Evolutionary conservation across 2,888 invertebrate species (phyloP).

Genomic region (Agrilus biguttatus): DNA sequence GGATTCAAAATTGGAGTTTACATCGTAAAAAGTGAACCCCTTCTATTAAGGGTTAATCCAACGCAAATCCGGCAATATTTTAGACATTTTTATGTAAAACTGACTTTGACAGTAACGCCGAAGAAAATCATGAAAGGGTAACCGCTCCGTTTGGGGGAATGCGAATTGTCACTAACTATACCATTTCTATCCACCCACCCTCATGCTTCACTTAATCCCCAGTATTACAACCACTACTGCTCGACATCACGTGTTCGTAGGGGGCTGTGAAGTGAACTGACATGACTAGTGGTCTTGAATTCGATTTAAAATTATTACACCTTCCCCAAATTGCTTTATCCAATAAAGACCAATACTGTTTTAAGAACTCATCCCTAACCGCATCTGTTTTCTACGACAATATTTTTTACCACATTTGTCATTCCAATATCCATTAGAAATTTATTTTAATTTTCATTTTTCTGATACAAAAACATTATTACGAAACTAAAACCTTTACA

Average conservation of each 20-base stretch:
- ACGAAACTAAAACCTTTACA: too few relatives aligned
- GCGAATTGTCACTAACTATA: conserved; percentile 33
- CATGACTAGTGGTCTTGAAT: conserved; percentile 9
- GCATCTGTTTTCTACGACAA: too few relatives aligned
- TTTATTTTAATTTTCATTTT: too few relatives aligned
- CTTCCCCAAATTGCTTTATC: conserved; percentile 7
- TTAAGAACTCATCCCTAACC: too few relatives aligned
- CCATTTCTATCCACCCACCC: conserved; percentile 24
- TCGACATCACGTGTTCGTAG: conserved; percentile 15
- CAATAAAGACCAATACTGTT: neutral
- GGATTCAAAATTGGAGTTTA: too few relatives aligned
- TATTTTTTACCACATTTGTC: too few relatives aligned
- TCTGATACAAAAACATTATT: too few relatives aligned
- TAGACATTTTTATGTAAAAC: conserved; percentile 30
- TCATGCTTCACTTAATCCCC: conserved; percentile 25
- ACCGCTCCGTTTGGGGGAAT: conserved; percentile 29
- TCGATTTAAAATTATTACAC: conserved; percentile 14
- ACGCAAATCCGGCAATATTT: conserved; percentile 27
- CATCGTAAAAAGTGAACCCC: too few relatives aligned
- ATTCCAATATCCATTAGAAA: too few relatives aligned
- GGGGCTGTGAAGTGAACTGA: conserved; percentile 9
- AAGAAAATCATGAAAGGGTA: conserved; percentile 28
- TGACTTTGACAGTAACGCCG: conserved; percentile 30
- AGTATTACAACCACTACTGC: conserved; percentile 22
- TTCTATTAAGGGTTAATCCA: conserved; percentile 12